These are phyloP conservation scores for Crotophaga sulcirostris DNA, from an alignment of 2,113 vertebrate genomes.

Conservation along the genomic window DNA sequence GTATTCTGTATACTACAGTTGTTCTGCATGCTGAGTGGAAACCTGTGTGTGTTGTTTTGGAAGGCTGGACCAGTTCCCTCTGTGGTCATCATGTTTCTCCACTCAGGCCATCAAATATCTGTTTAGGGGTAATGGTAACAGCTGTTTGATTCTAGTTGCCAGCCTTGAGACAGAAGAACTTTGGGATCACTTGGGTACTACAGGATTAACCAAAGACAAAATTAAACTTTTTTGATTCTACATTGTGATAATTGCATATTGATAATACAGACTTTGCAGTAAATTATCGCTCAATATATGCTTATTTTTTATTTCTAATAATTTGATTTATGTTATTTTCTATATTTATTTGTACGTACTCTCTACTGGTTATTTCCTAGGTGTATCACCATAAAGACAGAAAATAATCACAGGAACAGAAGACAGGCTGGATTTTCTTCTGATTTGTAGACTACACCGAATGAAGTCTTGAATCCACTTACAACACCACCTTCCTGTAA, in stretches of 20 bases:
- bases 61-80: not conserved
- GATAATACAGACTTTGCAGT: not conserved
- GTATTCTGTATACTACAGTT: not conserved
- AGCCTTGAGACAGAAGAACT: not conserved
- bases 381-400: conserved; percentile 1
- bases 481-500: conserved; percentile 46
- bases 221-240: not conserved
- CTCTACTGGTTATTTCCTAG: conserved; percentile 50
- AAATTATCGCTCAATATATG: not conserved
- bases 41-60: not conserved
- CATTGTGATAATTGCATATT: not conserved
- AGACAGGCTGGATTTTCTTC: conserved; percentile 57
- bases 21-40: not conserved
- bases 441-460: not conserved
- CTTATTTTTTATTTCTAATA: not conserved
- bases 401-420: conserved; percentile 21
- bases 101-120: not conserved
- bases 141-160: not conserved
- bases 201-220: not conserved
- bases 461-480: not conserved
- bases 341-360: not conserved
- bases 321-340: not conserved
- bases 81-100: not conserved
- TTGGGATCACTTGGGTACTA: not conserved
- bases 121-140: not conserved